Base-by-base conservation (phyloP, 1,140 invertebrate species). In the Drosophila virilis region DNA sequence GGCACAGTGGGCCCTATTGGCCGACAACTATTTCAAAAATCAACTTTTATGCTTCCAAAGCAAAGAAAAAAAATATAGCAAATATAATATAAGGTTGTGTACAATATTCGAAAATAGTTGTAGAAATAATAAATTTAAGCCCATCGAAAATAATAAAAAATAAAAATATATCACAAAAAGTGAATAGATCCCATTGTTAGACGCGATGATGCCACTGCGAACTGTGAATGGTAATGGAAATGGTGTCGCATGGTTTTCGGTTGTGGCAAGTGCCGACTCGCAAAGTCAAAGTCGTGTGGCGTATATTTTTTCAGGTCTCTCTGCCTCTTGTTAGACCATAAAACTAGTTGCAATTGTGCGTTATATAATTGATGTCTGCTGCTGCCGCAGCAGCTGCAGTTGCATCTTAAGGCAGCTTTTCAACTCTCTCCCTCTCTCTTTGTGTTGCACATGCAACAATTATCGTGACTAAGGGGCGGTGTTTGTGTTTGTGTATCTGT, bases 271-370 rank as follows among this genome's bases (percentile, higher is more conserved):
- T 70, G 50, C 12, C 35, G 35, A 8, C 10, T 51, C 13, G 64
- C 81, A 85, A 86, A 86, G 82, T 86, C 82, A 86, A 86, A 86
- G 82, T 86, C 82, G 82, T 78, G 81, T 80, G 51, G 61, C 32
- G 64, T 38, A 32, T n/a, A 6, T 22, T 8, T 28, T 5, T 15
- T 13, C 3, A 8, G 22, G 9, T 12, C 17, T 50, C 46, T 50
- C 22, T 32, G 12, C 8, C 15, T 15, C 43, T 48, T 13, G 7
- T 52, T 17, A 13, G 40, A 42, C 8, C 13, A 10, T 8, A 7
- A 77, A 84, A 84, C 80, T 76, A 82, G 79, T 82, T 79, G 80
- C 73, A 85, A 84, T 73, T 76, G 76, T 83, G 76, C 76, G 83
- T 86, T 86, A 69, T 73, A 79, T 86, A 88, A 86, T 77, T 73